Conservation (phyloP, 2,113 vertebrate genomes). For the Astur gentilis region DNA sequence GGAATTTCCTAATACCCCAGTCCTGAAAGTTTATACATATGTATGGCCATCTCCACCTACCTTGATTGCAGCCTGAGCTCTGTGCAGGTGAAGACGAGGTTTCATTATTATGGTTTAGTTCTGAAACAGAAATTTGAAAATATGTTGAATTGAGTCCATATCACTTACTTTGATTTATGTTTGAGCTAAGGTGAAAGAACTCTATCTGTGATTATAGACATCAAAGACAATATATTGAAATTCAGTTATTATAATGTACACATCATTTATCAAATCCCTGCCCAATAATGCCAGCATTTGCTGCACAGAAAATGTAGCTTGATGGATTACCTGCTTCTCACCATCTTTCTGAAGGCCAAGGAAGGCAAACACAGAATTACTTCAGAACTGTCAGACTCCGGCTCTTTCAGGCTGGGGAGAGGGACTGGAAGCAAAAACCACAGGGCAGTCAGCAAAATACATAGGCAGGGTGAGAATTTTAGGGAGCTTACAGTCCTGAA, state of each 20-base stretch:
- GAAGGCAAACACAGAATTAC: neutral
- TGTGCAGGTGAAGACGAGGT: neutral
- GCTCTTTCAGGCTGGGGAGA: neutral
- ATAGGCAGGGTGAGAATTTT: neutral
- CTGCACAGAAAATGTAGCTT: neutral
- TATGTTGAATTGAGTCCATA: neutral
- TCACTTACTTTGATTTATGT: slow-evolving; percentile 16
- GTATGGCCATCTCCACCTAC: neutral
- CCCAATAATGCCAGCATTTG: neutral
- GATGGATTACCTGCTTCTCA: slow-evolving; percentile 31
- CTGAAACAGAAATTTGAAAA: neutral
- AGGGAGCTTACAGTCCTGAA: neutral
- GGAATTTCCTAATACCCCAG: neutral
- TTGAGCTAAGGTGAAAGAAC: neutral
- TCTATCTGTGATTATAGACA: slow-evolving; percentile 28
- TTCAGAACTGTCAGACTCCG: neutral
- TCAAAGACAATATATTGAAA: slow-evolving; percentile 49
- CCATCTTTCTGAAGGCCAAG: slow-evolving; percentile 8
- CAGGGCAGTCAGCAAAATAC: neutral
- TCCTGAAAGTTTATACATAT: neutral
- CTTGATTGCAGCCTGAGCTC: neutral
- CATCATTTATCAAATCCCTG: slow-evolving; percentile 43
- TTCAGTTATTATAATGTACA: slow-evolving; percentile 21
- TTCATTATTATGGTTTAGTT: neutral
- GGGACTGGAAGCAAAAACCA: neutral